A percentile compares a stretch with the other conserved stretches of the same genome.
Conservation (phyloP, 2,888 invertebrate genomes). For the Meloe dianella region DNA sequence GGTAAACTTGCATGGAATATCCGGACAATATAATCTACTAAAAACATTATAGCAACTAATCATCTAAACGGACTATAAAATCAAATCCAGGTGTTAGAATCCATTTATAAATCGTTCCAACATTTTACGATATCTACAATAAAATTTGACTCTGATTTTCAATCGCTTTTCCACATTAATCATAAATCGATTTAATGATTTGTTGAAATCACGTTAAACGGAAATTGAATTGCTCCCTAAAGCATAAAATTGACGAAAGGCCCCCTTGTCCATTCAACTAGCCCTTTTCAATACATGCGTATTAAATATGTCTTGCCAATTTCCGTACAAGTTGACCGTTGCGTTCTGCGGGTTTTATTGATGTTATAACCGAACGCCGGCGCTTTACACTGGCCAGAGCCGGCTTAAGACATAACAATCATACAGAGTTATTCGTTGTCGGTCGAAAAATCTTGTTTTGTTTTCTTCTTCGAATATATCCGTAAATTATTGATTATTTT, state of each 20-base stretch:
- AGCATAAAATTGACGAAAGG: background rate
- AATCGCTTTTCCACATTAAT: too few species aligned
- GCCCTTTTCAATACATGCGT: too few species aligned
- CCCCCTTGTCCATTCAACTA: background rate
- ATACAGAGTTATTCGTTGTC: too few species aligned
- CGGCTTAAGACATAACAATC: background rate
- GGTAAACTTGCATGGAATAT: background rate
- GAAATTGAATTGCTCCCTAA: background rate
- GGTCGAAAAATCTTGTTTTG: too few species aligned
- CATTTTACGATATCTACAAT: too few species aligned
- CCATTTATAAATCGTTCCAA: conserved; percentile 6
- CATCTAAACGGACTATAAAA: background rate
- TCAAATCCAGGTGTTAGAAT: background rate
- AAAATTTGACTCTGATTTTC: too few species aligned
- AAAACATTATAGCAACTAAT: background rate
- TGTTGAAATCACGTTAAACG: background rate
- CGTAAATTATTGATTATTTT: too few species aligned
- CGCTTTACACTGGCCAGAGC: background rate
- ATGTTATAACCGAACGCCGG: background rate
- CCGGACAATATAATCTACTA: background rate
- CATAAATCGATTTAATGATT: background rate
- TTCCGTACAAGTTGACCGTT: background rate
- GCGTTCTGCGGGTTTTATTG: background rate
- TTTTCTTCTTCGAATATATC: too few species aligned
- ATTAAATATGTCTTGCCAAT: background rate